These are phyloP conservation scores for Seladonia tumulorum DNA, from an alignment of 2,888 invertebrate genomes.

Conservation along the genomic window DNA sequence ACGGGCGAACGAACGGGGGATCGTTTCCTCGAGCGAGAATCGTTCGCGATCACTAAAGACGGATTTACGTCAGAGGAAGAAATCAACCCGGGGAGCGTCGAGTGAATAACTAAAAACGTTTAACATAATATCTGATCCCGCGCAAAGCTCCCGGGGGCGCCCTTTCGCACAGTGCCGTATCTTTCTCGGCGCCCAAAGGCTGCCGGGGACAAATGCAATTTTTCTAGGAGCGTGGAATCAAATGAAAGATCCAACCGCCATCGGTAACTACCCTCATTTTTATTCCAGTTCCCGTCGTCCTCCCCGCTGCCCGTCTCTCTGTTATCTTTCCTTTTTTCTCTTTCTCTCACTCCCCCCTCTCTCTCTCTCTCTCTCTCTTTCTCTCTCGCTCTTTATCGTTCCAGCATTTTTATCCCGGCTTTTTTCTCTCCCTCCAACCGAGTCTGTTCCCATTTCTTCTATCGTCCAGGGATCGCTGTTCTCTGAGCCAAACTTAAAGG, in stretches of 20 bases:
- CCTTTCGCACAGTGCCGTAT: constrained; percentile 67
- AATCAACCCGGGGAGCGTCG: constrained; percentile 62
- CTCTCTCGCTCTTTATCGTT: constrained; percentile 33
- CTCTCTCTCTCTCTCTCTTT: constrained; percentile 30
- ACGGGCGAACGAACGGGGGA: constrained; percentile 51
- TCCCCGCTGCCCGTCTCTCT: background rate
- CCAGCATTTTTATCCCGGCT: background rate
- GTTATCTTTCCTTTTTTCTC: constrained; percentile 21
- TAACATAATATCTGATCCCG: constrained; percentile 80
- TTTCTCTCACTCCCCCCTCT: constrained; percentile 18
- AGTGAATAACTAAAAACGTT: constrained; percentile 78
- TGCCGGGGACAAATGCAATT: constrained; percentile 77
- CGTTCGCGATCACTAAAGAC: constrained; percentile 70
- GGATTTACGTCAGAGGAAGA: constrained; percentile 35
- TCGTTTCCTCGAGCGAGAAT: constrained; percentile 54
- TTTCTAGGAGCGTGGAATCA: constrained; percentile 71
- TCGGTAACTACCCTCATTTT: constrained; percentile 74
- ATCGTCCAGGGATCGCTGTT: background rate
- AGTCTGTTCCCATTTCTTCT: constrained; percentile 5
- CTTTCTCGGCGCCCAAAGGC: constrained; percentile 70
- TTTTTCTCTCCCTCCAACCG: background rate
- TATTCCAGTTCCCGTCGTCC: constrained; percentile 67
- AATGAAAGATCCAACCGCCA: constrained; percentile 75
- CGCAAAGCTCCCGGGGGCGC: constrained; percentile 71
- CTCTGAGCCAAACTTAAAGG: background rate